Evolutionary conservation across 2,113 vertebrate species (phyloP), one percentile per base, ranked within the genome.

Genomic region (Ptyas mucosa): DNA sequence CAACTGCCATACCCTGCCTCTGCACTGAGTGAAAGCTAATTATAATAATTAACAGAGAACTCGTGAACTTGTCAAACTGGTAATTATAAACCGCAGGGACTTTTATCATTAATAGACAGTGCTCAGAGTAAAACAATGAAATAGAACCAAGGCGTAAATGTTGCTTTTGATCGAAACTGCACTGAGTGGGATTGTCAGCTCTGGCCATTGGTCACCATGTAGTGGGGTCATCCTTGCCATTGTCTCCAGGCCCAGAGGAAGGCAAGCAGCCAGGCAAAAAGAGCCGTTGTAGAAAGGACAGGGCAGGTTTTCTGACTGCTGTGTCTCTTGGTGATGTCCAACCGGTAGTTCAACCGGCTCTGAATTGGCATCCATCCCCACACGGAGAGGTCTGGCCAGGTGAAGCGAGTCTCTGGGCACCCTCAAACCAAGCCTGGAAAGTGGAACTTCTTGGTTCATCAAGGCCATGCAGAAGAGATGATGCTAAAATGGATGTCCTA

Each of bases 31-130:
- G 91, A 98, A 97, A 97, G 97, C 96, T 98, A 97, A 98, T 98
- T 98, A 98, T 97, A 97, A 98, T 98, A 98, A 98, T 98, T 98
- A 98, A 98, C 97, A 97, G 97, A 96, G 97, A 98, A 97, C 97
- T 97, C 95, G n/a, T 97, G 98, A 98, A 98, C 98, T 98, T 97
- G 97, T 98, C 97, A 97, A 97, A 97, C 97, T 97, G 96, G 97
- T 98, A 98, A 98, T 98, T 98, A 98, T 95, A 97, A 98, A 96
- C 97, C 94, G 39, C 57, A 0, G 97, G 97, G 97, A 97, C 96
- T 97, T 98, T 93, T 97, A 96, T 97, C 97, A 96, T 96, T 97
- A 96, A 88, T 97, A 97, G 97, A 96, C 96, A 95, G 93, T 88
- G 1, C 93, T 96, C 86, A 15, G 95, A 94, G 93, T 34, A n/a